Evolutionary conservation across 1,140 invertebrate genomes (phyloP).

Genomic region (Cydia amplana): DNA sequence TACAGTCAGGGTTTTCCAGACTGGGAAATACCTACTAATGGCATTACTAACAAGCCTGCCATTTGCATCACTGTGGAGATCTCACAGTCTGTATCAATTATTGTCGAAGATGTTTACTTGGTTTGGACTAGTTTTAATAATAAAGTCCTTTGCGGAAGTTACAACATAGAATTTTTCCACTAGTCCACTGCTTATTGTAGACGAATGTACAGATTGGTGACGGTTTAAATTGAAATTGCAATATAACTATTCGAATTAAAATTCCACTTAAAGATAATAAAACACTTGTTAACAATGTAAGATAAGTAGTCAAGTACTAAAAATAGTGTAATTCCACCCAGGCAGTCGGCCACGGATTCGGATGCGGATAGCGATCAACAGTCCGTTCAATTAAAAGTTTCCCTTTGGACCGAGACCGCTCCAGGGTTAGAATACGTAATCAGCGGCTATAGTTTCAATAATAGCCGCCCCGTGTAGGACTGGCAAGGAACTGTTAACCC

Average conservation of each 20-base stretch:
- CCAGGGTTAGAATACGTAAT: background rate
- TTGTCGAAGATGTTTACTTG: background rate
- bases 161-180: too few relatives aligned
- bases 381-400: slow-evolving; percentile 66
- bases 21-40: background rate
- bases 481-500: too few relatives aligned
- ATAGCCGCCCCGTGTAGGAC: background rate
- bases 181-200: background rate
- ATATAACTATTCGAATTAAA: too few relatives aligned
- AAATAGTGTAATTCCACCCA: background rate
- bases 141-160: too few relatives aligned
- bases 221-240: too few relatives aligned
- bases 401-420: slow-evolving; percentile 26
- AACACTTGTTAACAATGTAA: too few relatives aligned
- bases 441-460: background rate
- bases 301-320: too few relatives aligned
- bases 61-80: too few relatives aligned
- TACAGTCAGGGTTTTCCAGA: background rate
- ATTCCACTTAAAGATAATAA: too few relatives aligned
- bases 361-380: slow-evolving; percentile 52
- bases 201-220: background rate
- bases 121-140: too few relatives aligned
- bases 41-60: background rate
- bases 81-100: background rate
- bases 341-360: slow-evolving; percentile 31